Conservation (phyloP, 53 echinoderm and acorn worm genomes). For the Astropecten irregularis region DNA sequence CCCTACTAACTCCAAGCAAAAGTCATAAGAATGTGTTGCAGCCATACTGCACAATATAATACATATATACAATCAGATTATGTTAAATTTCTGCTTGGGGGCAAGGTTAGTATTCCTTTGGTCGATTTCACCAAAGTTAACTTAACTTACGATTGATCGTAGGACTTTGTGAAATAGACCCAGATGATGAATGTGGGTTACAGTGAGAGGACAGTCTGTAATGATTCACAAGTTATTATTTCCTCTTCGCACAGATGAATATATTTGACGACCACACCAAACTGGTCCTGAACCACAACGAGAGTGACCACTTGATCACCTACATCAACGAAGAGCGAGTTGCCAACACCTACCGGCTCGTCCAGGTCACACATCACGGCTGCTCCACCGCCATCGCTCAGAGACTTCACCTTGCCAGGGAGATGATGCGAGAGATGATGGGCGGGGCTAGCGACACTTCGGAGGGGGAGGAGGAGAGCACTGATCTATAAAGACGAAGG, state of each 20-base stretch:
- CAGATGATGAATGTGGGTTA: too few species aligned
- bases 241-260: constrained; percentile 65
- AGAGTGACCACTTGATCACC: constrained; percentile 93
- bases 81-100: too few species aligned
- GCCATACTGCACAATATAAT: too few species aligned
- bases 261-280: constrained; percentile 99
- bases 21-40: too few species aligned
- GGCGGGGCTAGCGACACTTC: constrained; percentile 44
- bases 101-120: too few species aligned
- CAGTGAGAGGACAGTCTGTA: too few species aligned
- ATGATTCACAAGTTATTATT: too few species aligned
- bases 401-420: constrained; percentile 71
- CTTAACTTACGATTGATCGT: too few species aligned
- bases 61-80: too few species aligned
- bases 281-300: constrained; percentile 90
- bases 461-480: constrained; percentile 50
- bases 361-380: constrained; percentile 95
- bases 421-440: constrained; percentile 82
- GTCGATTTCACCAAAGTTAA: too few species aligned
- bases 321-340: constrained; percentile 92
- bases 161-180: too few species aligned
- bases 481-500: constrained; percentile 56
- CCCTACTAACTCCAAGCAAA: too few species aligned
- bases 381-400: constrained; percentile 77
- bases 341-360: constrained; percentile 79